phyloP scores from a whole-genome alignment of 2,113 vertebrate species.

The Toxostoma redivivum region DNA sequence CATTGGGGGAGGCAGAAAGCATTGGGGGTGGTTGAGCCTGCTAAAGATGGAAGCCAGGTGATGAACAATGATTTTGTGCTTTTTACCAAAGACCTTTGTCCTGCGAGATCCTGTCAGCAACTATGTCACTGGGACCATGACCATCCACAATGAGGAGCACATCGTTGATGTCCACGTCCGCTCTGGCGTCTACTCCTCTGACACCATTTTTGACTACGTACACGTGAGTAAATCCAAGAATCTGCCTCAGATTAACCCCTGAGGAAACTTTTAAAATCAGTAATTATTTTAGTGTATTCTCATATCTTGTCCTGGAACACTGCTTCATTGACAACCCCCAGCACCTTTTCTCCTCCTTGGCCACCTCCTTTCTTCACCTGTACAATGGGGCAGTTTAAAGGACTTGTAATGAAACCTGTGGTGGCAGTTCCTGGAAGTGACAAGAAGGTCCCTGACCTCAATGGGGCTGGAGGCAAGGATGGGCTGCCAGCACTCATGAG shows the following conservation, averaged over 20 bases:
- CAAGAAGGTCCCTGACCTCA: neutral
- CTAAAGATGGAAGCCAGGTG: neutral
- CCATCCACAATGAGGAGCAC: constrained; percentile 43
- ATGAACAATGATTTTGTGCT: neutral
- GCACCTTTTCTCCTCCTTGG: neutral
- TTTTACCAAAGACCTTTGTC: constrained; percentile 23
- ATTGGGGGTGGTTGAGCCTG: neutral
- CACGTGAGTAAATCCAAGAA: constrained; percentile 53
- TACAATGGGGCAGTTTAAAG: neutral
- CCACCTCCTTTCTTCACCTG: neutral
- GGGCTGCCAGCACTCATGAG: neutral
- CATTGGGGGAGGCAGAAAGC: neutral
- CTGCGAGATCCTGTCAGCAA: neutral
- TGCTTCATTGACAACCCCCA: neutral
- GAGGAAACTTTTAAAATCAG: neutral
- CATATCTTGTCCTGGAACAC: neutral
- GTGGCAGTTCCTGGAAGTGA: neutral
- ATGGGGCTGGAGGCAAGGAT: neutral
- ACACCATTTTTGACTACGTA: constrained; percentile 71
- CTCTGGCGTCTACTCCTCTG: constrained; percentile 65
- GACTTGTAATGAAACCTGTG: neutral
- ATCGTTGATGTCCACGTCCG: constrained; percentile 38
- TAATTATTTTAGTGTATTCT: neutral
- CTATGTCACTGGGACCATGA: constrained; percentile 63
- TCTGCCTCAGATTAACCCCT: neutral